Evolutionary conservation across 2,113 vertebrate genomes (phyloP).

Genomic region (Naja naja): DNA sequence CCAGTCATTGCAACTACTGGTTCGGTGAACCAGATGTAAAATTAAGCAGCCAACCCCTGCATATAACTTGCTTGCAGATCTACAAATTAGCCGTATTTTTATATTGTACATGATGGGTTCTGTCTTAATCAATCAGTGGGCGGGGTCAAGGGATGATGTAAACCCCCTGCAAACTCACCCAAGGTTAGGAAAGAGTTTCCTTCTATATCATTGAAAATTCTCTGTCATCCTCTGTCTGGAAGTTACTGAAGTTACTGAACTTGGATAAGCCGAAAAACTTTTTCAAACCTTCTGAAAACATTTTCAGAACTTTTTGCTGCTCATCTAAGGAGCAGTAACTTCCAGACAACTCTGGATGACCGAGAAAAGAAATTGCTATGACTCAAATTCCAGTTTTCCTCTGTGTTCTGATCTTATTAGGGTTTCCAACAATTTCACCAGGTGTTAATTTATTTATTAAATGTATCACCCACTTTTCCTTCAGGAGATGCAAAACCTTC

Average conservation of each 20-base stretch:
- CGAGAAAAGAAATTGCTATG: no score
- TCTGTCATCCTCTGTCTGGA: not conserved
- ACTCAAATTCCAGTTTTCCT: no score
- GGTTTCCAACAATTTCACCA: not conserved
- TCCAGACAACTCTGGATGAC: no score
- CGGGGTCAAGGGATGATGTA: not conserved
- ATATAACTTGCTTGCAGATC: no score
- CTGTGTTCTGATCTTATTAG: not conserved
- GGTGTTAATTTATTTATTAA: not conserved
- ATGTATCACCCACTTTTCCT: not conserved
- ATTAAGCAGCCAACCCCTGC: no score
- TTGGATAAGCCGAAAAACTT: not conserved
- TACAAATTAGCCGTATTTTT: no score
- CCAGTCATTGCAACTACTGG: no score
- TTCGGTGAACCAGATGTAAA: no score
- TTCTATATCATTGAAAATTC: not conserved
- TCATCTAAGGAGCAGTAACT: no score
- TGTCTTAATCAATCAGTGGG: not conserved
- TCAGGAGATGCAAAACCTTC: not conserved
- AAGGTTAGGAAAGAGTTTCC: not conserved
- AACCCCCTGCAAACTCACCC: not conserved
- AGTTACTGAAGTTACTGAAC: not conserved
- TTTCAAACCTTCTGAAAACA: no score
- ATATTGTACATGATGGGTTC: not conserved
- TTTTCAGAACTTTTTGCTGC: no score